Percentiles rank a stretch among this genome's conserved stretches.
These are phyloP conservation scores for Heloderma charlesbogerti DNA, from an alignment of 2,113 vertebrate species.

Conservation along the genomic window DNA sequence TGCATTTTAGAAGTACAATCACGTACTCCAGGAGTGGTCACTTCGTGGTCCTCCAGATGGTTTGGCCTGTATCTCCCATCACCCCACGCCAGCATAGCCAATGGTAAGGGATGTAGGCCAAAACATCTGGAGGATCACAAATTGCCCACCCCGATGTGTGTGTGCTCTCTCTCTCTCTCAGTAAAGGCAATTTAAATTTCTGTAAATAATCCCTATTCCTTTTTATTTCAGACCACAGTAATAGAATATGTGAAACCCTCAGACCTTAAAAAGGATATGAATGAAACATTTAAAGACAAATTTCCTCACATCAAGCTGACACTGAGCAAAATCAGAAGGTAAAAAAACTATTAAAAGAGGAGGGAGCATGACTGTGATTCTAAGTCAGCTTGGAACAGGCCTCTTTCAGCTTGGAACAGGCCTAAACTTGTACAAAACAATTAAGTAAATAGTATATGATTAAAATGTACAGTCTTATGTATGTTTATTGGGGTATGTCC, in stretches of 20 bases:
- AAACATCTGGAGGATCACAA: no score
- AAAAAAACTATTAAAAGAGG: slow-evolving; percentile 10
- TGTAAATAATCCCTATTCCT: background rate
- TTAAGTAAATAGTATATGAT: slow-evolving; percentile 55
- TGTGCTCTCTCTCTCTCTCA: background rate
- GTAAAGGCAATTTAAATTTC: background rate
- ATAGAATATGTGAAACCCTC: slow-evolving; percentile 98
- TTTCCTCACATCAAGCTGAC: slow-evolving; percentile 96
- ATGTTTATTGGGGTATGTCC: background rate
- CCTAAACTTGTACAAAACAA: slow-evolving; percentile 49
- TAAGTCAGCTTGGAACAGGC: background rate
- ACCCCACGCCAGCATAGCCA: no score
- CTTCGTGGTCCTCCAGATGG: no score
- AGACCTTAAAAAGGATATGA: slow-evolving; percentile 99
- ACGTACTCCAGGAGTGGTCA: no score
- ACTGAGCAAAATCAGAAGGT: slow-evolving; percentile 97
- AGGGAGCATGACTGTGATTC: background rate
- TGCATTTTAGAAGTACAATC: background rate
- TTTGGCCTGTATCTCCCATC: background rate
- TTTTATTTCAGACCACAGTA: slow-evolving; percentile 89
- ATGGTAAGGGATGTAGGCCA: no score
- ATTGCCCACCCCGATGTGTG: no score
- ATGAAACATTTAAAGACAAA: slow-evolving; percentile 97
- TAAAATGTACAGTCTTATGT: slow-evolving; percentile 29
- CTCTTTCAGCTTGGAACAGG: no score